Conservation (phyloP, 1,140 invertebrate species). For the Drosophila malerkotliana region DNA sequence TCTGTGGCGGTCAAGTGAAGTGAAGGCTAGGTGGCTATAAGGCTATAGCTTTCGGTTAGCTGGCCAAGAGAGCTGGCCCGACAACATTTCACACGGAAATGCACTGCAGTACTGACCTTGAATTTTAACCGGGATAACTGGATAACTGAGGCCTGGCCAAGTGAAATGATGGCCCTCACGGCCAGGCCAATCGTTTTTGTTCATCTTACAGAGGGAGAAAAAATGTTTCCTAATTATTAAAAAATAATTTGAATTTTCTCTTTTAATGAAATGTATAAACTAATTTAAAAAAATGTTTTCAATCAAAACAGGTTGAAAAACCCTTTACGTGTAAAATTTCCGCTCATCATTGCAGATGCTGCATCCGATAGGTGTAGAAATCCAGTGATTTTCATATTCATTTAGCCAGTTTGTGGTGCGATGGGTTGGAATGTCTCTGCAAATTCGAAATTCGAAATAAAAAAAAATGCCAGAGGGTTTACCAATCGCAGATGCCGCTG, state of each 20-base stretch:
- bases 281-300: too few relatives aligned
- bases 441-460: constrained; percentile 54
- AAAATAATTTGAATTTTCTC: too few relatives aligned
- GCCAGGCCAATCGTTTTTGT: constrained; percentile 40
- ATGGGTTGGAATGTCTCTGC: constrained; percentile 41
- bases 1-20: constrained; percentile 39
- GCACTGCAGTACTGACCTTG: constrained; percentile 63
- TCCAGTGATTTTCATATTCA: constrained; percentile 76
- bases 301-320: neutral
- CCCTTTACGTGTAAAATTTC: constrained; percentile 25
- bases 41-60: constrained; percentile 23
- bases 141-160: constrained; percentile 42
- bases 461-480: constrained; percentile 48
- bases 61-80: constrained; percentile 44
- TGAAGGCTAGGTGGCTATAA: constrained; percentile 47
- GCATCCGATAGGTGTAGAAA: constrained; percentile 56
- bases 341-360: constrained; percentile 58
- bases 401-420: constrained; percentile 36
- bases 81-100: constrained; percentile 77
- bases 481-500: constrained; percentile 57
- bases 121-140: constrained; percentile 63
- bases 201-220: constrained; percentile 8
- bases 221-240: neutral
- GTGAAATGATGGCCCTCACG: constrained; percentile 74
- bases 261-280: too few relatives aligned